Conservation (phyloP, 2,888 invertebrate genomes). For the Zygogramma bicolorata region DNA sequence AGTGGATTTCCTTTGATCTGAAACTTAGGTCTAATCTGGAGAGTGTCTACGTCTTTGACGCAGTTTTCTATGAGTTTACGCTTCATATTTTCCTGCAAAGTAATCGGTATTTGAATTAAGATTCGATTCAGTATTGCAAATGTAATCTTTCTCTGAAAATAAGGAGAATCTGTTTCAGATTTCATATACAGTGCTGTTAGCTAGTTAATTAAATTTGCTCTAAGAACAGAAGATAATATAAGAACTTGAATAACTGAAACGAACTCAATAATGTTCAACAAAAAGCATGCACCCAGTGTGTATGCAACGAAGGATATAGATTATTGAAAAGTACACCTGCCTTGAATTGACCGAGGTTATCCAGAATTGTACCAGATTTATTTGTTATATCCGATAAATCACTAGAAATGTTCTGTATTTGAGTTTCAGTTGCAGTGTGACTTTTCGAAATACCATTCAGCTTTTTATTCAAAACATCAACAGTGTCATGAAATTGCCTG, state of each 20-base stretch:
- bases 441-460: conserved; percentile 32
- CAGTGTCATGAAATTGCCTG: conserved; percentile 16
- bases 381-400: background rate
- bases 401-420: conserved; percentile 27
- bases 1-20: conserved; percentile 50
- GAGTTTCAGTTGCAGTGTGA: conserved; percentile 29
- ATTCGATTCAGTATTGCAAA: too few species aligned
- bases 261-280: too few species aligned
- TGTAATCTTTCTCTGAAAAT: too few species aligned
- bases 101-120: too few species aligned
- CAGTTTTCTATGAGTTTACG: background rate
- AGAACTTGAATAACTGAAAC: too few species aligned
- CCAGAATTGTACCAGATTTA: background rate
- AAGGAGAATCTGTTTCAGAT: too few species aligned
- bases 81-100: conserved; percentile 32
- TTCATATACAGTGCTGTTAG: too few species aligned
- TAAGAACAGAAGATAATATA: too few species aligned
- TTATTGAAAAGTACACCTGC: conserved; percentile 9
- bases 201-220: too few species aligned
- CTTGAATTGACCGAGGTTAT: conserved; percentile 11
- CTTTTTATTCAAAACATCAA: conserved; percentile 32
- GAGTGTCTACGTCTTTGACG: conserved; percentile 8
- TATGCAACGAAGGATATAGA: background rate
- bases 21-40: conserved; percentile 18
- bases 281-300: too few species aligned